phyloP scores from a whole-genome alignment of 2,113 vertebrate genomes.

The Amia ocellicauda region DNA sequence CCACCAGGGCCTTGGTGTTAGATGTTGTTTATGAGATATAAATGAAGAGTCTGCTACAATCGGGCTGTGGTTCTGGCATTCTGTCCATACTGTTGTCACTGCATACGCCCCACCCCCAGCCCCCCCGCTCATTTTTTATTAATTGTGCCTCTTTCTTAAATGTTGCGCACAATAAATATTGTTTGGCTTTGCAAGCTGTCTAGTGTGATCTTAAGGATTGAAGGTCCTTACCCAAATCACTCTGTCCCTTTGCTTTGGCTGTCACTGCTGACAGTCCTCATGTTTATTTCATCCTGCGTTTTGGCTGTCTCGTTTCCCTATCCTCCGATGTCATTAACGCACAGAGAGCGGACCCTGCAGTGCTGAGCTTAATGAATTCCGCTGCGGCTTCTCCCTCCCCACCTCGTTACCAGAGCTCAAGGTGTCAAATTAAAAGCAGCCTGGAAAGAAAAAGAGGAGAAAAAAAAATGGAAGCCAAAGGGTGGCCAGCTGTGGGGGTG shows the following conservation, averaged over 20 bases:
- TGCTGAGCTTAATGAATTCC: conserved; percentile 95
- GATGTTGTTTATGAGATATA: conserved; percentile 51
- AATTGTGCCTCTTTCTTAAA: not conserved
- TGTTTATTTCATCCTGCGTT: conserved; percentile 96
- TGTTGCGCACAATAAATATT: conserved; percentile 17
- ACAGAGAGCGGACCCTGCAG: conserved; percentile 84
- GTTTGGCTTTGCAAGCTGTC: conserved; percentile 64
- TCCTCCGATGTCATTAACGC: conserved; percentile 94
- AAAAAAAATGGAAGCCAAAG: conserved; percentile 12
- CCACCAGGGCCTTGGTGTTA: conserved; percentile 32
- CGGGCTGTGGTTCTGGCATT: conserved; percentile 26
- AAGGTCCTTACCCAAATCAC: conserved; percentile 81
- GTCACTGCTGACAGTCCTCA: conserved; percentile 93
- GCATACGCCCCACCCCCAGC: conserved; percentile 5
- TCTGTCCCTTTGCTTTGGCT: conserved; percentile 75
- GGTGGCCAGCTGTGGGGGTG: not conserved
- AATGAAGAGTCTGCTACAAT: conserved; percentile 42
- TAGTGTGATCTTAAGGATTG: conserved; percentile 70
- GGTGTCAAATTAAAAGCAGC: conserved; percentile 96
- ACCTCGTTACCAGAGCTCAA: conserved; percentile 86
- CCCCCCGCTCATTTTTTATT: not conserved
- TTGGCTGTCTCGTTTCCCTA: conserved; percentile 87
- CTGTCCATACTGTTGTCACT: conserved; percentile 35
- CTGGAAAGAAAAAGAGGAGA: conserved; percentile 59
- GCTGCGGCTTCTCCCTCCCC: conserved; percentile 78